Base-by-base conservation (phyloP, 2,797 vertebrate species). In the Fratercula arctica region DNA sequence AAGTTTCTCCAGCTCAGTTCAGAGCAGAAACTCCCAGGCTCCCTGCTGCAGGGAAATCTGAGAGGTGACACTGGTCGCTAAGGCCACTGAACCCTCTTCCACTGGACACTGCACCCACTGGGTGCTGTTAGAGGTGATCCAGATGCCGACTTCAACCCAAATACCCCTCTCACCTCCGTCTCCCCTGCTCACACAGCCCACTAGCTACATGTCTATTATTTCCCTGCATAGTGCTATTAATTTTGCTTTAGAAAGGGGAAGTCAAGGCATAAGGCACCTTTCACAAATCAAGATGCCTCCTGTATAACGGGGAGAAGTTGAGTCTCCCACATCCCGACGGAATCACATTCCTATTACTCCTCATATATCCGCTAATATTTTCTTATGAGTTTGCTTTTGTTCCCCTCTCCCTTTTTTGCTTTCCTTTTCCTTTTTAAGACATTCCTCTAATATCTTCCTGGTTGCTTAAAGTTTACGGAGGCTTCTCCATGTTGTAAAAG, bases 51-150 rank as follows among this genome's bases (percentile, higher is more conserved):
- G 39, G 16, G 31, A 59, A 12, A 57, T 7, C 19, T 3, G 16
- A 26, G 56, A 35, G 15, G 6, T 25, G 48, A 26, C 6, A 10
- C 24, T 14, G 7, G 16, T 33, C 37, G 9, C 33, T 3, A 51
- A 59, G 37, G 15, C 7, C 48, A 6, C 1, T 4, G 29, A 33
- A 39, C 12, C 37, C 20, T 7, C 51, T 28, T 20, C 35, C 24
- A 6, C 23, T 14, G 57, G 39, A n/a, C 1, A 0, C 11, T 2
- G 15, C 9, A 7, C 2, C 56, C 54, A 14, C 1, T 0, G 3
- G 7, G 3, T 25, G 43, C 74, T 37, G 20, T 6, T 51, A 17
- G 13, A n/a, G 70, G 26, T 2, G 18, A 25, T 10, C 29, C 72
- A 20, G 8, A 17, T 2, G 14, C 37, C 64, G 19, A 13, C 25